Conservation (phyloP, 2,888 invertebrate genomes). For the Coelinius sp. region DNA sequence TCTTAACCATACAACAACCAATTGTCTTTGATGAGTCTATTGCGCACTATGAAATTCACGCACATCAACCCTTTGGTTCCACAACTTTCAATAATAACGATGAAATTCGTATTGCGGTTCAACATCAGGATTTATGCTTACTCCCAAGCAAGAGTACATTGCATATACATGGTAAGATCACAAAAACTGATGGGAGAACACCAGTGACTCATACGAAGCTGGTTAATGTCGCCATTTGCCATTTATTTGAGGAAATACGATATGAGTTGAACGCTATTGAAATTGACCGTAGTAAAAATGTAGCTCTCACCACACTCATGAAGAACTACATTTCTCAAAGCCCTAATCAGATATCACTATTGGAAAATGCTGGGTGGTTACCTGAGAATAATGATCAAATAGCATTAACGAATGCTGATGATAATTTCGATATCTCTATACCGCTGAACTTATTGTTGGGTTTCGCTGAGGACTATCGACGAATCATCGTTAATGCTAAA, state of each 20-base stretch:
- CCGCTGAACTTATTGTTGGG: constrained; percentile 60
- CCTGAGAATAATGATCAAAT: background rate
- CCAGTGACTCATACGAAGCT: background rate
- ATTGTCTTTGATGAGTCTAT: too few relatives aligned
- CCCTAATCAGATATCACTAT: constrained; percentile 48
- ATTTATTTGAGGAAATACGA: constrained; percentile 58
- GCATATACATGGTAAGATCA: constrained; percentile 38
- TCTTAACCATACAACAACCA: too few relatives aligned
- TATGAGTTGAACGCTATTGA: constrained; percentile 61
- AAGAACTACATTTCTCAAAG: constrained; percentile 60
- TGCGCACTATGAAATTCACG: constrained; percentile 24
- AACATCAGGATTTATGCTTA: constrained; percentile 39
- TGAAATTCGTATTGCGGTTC: constrained; percentile 44
- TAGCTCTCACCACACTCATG: constrained; percentile 58
- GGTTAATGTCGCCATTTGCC: constrained; percentile 48
- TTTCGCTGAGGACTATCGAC: constrained; percentile 47
- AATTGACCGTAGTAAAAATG: constrained; percentile 56
- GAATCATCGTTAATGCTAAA: too few relatives aligned
- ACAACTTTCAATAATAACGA: constrained; percentile 41
- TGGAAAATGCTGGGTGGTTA: constrained; percentile 56
- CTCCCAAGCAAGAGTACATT: constrained; percentile 41
- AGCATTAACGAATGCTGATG: constrained; percentile 41
- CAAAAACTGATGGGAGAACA: constrained; percentile 6
- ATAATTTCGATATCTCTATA: constrained; percentile 57
- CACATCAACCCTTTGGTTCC: constrained; percentile 42